Evolutionary conservation across 1,140 invertebrate genomes (phyloP).

Genomic region (Sminthurinus signatus): DNA sequence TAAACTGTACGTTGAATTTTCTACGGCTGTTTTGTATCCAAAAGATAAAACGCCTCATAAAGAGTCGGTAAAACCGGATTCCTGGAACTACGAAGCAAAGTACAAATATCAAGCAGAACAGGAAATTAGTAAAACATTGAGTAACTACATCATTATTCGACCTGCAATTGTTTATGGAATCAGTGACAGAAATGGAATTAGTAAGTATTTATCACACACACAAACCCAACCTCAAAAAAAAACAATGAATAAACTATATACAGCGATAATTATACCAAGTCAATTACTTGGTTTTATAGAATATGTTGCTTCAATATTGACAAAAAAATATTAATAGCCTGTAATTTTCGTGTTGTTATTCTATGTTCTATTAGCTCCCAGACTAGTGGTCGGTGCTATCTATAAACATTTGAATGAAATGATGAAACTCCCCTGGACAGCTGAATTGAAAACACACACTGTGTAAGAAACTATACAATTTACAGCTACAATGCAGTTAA

Average conservation of each 20-base stretch:
- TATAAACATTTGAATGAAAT: constrained; percentile 81
- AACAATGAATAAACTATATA: too few relatives aligned
- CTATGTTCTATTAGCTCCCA: constrained; percentile 64
- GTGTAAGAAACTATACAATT: too few relatives aligned
- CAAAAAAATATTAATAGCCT: too few relatives aligned
- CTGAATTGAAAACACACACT: constrained; percentile 76
- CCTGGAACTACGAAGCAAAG: constrained; percentile 67
- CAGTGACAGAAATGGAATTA: constrained; percentile 72
- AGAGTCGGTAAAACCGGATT: constrained; percentile 66
- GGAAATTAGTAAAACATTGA: constrained; percentile 58
- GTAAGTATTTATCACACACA: constrained; percentile 51
- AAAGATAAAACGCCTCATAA: constrained; percentile 69
- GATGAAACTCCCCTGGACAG: constrained; percentile 85
- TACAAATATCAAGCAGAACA: constrained; percentile 79
- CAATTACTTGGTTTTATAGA: too few relatives aligned
- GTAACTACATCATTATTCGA: constrained; percentile 69
- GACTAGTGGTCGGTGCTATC: constrained; percentile 75
- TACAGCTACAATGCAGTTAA: too few relatives aligned
- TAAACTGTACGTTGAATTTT: constrained; percentile 72
- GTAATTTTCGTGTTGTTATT: too few relatives aligned
- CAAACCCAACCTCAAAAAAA: too few relatives aligned
- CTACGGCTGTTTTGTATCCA: constrained; percentile 70
- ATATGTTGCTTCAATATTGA: too few relatives aligned
- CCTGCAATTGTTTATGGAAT: constrained; percentile 80
- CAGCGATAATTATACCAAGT: too few relatives aligned